Base-by-base conservation (phyloP, 2,113 vertebrate genomes). In the Anguilla rostrata region DNA sequence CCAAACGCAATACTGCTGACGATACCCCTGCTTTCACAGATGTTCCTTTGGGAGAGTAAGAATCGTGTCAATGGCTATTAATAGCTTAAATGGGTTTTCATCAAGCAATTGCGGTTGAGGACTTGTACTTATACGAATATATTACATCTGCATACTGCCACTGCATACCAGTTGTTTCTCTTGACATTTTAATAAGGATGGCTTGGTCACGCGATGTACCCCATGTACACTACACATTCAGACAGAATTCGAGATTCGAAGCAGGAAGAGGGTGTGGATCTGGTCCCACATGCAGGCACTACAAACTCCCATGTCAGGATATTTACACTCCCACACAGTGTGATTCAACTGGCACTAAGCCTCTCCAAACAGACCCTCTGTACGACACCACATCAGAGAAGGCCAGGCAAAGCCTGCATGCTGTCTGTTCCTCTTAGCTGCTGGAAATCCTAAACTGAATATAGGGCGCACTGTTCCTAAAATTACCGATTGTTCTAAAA, bases 341-440 rank as follows among this genome's bases (percentile, higher is more conserved):
- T 92, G 91, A 91, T 92, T 92, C 90, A 92, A 88, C 90, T 90
- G 90, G 84, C 89, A 86, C 88, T 87, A 86, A 85, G 89, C 88
- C 63, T 84, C 63, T 88, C 84, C 49, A 81, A 75, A 85, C 80
- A 83, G 22, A 56, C 43, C 81, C 85, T 39, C 88, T 87, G 85
- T 83, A 84, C 88, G 88, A 85, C 86, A 78, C 80, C 87, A 83
- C 86, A 85, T 86, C 85, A 88, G 71, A 87, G 56, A 75, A 56
- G 83, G 53, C 82, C 84, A 60, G 79, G 82, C 87, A 66, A 57
- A 82, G 87, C 63, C 78, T 49, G 80, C 53, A 81, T 14, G 56
- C 5, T 22, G 22, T 39, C 15, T 60, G 56, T 84, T 66, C 53
- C 71, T 81, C 66, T 20, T 75, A n/a, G 22, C n/a, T 26, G 41